Percentiles rank a stretch among this genome's conserved stretches.
Conservation (phyloP, 1,140 invertebrate genomes). For the Drosophila bipectinata region DNA sequence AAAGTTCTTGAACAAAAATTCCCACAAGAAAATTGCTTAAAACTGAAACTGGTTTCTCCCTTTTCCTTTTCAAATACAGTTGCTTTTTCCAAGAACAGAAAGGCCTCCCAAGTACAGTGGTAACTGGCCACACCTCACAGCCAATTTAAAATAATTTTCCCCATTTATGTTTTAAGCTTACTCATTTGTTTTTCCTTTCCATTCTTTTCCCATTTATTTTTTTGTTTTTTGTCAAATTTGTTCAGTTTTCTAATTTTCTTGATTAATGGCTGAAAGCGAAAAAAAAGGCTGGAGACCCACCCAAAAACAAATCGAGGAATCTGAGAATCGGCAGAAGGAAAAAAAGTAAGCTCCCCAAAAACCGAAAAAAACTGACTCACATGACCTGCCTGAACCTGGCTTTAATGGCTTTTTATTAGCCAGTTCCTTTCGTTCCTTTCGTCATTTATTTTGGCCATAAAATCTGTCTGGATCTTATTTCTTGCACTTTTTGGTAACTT, state of each 20-base stretch:
- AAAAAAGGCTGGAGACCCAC: not conserved
- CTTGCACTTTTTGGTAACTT: not conserved
- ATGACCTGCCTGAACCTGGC: conserved; percentile 78
- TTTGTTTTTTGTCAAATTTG: conserved; percentile 8
- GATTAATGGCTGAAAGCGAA: conserved; percentile 56
- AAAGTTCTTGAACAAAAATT: conserved; percentile 27
- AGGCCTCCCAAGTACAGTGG: conserved; percentile 14
- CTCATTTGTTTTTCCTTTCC: not conserved
- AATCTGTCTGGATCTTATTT: conserved; percentile 36
- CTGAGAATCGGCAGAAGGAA: conserved; percentile 5
- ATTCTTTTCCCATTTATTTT: conserved; percentile 27
- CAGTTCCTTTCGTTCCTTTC: conserved; percentile 28
- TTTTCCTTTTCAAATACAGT: conserved; percentile 82
- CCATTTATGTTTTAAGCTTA: conserved; percentile 7
- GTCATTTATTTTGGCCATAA: conserved; percentile 48
- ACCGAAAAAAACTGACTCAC: conserved; percentile 55
- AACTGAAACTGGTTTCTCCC: conserved; percentile 78
- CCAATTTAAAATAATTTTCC: conserved; percentile 3
- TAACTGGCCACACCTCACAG: conserved; percentile 1
- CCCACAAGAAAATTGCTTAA: conserved; percentile 71
- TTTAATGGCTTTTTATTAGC: conserved; percentile 77
- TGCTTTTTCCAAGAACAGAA: conserved; percentile 62
- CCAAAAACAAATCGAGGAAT: conserved; percentile 9
- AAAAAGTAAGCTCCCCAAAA: conserved; percentile 4
- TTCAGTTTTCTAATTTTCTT: conserved; percentile 68